Evolutionary conservation across 2,113 vertebrate genomes (phyloP).

Genomic region (Chloroceryle aenea): DNA sequence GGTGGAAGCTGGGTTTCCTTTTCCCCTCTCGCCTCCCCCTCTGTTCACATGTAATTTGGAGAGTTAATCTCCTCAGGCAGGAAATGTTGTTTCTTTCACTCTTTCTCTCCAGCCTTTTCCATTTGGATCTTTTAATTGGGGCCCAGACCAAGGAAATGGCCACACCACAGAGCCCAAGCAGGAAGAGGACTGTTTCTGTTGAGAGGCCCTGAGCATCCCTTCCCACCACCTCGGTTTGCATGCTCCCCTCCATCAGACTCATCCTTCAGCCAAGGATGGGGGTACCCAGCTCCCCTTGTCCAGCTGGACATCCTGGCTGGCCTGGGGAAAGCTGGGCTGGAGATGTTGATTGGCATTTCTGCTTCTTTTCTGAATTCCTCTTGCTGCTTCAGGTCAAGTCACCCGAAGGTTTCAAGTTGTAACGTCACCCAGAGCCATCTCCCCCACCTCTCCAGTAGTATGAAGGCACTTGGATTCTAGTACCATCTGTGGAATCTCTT

Average conservation of each 20-base stretch:
- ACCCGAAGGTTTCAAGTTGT: background rate
- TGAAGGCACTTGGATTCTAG: background rate
- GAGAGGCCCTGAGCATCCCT: background rate
- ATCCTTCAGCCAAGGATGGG: background rate
- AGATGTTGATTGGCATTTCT: background rate
- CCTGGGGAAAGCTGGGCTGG: background rate
- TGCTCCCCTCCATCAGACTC: accelerated
- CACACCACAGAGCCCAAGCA: background rate
- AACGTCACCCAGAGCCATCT: background rate
- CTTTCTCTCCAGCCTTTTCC: conserved; percentile 45
- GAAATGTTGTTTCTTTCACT: conserved; percentile 71
- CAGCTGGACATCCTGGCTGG: accelerated
- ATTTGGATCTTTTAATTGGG: conserved; percentile 71
- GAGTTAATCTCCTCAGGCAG: conserved; percentile 75
- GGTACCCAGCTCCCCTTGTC: background rate
- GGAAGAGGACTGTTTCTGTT: conserved; percentile 25
- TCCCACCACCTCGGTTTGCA: accelerated
- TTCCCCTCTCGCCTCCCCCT: conserved; percentile 69
- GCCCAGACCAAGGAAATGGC: conserved; percentile 46
- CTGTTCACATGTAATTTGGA: conserved; percentile 70
- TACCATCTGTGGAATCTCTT: background rate
- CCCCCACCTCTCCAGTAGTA: background rate
- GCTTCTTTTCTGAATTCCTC: background rate
- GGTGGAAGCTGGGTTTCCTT: conserved; percentile 82
- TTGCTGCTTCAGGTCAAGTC: background rate